These are phyloP conservation scores for Pseudococcus longispinus DNA, from an alignment of 2,888 invertebrate species.

Conservation along the genomic window DNA sequence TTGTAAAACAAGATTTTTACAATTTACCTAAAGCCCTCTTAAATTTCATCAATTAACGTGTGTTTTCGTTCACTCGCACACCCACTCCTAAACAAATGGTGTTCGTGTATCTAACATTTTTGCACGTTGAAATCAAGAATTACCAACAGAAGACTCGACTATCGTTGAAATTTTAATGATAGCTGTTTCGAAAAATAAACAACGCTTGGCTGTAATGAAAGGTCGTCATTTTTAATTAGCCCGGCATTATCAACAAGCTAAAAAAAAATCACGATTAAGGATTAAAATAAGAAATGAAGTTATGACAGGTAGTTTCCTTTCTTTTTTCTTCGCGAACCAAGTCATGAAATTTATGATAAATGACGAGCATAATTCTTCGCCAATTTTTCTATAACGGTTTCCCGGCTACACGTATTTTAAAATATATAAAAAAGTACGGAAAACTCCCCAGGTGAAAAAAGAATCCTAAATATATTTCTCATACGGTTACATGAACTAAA, in stretches of 20 bases:
- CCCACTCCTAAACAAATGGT: background rate
- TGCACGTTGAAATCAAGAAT: background rate
- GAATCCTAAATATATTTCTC: background rate
- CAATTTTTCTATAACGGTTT: background rate
- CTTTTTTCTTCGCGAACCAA: background rate
- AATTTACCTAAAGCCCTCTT: constrained; percentile 1
- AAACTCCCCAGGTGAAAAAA: background rate
- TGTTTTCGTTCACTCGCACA: background rate
- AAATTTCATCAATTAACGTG: constrained; percentile 27
- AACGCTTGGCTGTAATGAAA: background rate
- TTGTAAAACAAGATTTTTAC: background rate
- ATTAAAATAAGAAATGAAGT: background rate
- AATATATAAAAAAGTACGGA: background rate
- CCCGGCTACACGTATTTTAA: background rate
- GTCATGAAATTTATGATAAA: background rate
- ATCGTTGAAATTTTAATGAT: constrained; percentile 29
- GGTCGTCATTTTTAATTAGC: constrained; percentile 18
- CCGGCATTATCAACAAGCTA: background rate
- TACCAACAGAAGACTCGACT: background rate
- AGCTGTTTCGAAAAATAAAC: background rate
- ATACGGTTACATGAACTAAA: background rate
- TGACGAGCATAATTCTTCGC: background rate
- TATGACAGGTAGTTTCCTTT: background rate
- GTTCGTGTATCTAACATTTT: background rate
- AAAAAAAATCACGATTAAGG: background rate